Percentiles rank a stretch among this genome's conserved stretches.
These are phyloP conservation scores for Alviniconcha marisindica DNA, from an alignment of 1,140 invertebrate species.

Conservation along the genomic window DNA sequence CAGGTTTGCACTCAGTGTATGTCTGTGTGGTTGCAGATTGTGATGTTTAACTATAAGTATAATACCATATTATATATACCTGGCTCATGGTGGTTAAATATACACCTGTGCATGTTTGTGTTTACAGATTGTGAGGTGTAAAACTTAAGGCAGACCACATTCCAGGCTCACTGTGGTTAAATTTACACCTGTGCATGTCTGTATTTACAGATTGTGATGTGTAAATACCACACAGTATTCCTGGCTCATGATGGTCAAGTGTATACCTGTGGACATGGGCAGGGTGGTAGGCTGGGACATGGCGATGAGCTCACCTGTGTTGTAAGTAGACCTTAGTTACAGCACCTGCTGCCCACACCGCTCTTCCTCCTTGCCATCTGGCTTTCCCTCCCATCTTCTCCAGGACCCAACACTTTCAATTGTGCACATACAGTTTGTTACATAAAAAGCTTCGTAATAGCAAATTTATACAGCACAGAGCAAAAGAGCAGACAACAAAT, in stretches of 20 bases:
- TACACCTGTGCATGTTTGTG: conserved; percentile 86
- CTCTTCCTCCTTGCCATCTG: neutral
- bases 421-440: too few species aligned
- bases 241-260: conserved; percentile 79
- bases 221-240: conserved; percentile 86
- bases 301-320: conserved; percentile 78
- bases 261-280: conserved; percentile 85
- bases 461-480: neutral
- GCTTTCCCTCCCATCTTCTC: too few species aligned
- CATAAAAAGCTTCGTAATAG: too few species aligned
- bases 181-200: too few species aligned
- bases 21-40: conserved; percentile 83
- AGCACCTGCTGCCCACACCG: too few species aligned
- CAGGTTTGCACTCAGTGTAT: too few species aligned
- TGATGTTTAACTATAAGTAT: too few species aligned
- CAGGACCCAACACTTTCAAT: neutral
- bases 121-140: conserved; percentile 81
- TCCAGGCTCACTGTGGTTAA: too few species aligned
- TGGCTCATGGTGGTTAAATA: conserved; percentile 79
- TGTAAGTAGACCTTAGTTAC: neutral
- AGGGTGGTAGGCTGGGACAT: conserved; percentile 83
- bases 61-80: conserved; percentile 85
- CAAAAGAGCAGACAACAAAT: neutral
- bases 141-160: too few species aligned
- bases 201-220: conserved; percentile 78